phyloP scores from a whole-genome alignment of 2,113 vertebrate genomes.

The Tetrao urogallus region DNA sequence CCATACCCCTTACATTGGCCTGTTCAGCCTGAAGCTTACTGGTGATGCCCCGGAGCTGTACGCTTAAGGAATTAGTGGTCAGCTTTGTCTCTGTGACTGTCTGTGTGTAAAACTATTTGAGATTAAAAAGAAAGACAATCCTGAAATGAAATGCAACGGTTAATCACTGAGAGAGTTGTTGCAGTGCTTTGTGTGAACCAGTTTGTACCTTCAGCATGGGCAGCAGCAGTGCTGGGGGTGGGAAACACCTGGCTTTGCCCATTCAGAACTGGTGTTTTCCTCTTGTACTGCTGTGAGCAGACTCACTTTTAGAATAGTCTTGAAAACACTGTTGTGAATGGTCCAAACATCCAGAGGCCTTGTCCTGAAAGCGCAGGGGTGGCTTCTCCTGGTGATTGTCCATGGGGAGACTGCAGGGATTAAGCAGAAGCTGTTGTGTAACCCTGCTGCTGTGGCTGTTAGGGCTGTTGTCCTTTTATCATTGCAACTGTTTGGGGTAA shows the following conservation, averaged over 20 bases:
- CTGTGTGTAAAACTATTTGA: fast-evolving
- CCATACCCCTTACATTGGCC: neutral
- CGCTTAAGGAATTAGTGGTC: neutral
- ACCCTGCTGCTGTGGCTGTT: neutral
- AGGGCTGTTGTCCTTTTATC: conserved; percentile 33
- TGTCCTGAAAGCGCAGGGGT: neutral
- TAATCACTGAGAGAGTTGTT: neutral
- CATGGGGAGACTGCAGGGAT: neutral
- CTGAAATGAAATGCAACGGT: neutral
- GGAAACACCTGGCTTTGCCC: neutral
- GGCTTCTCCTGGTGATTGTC: neutral
- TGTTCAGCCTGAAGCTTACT: neutral
- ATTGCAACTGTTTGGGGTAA: conserved; percentile 24
- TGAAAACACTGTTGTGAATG: neutral
- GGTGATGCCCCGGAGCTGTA: neutral
- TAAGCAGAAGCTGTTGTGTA: neutral
- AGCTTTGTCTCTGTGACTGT: neutral
- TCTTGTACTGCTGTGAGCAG: neutral
- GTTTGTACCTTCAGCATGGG: neutral
- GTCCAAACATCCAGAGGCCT: neutral
- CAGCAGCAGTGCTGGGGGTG: neutral
- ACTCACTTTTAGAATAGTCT: neutral
- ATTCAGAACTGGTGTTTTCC: fast-evolving
- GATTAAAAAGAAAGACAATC: neutral
- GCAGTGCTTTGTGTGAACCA: neutral